These are phyloP conservation scores for Onychomys torridus DNA, from an alignment of 2,797 vertebrate species.

Conservation along the genomic window DNA sequence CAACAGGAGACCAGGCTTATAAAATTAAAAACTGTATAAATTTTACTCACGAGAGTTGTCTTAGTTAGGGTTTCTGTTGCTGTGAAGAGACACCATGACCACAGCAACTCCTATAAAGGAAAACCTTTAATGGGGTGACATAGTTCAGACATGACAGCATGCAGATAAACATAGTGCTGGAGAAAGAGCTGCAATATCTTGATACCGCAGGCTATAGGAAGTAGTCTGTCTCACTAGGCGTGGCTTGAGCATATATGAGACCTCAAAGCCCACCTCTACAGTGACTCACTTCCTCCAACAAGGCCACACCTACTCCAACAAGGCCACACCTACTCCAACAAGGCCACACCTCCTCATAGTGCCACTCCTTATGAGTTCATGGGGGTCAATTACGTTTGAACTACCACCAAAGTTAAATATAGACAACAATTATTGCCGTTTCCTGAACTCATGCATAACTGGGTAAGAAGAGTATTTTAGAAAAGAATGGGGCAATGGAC, in stretches of 20 bases:
- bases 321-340: background rate
- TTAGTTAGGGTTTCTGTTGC: background rate
- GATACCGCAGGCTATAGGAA: background rate
- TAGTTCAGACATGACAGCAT: background rate
- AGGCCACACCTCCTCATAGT: background rate
- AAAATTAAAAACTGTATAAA: background rate
- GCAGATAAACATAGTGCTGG: background rate
- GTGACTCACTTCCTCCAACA: too few species aligned
- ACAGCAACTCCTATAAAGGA: background rate
- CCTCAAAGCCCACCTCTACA: background rate
- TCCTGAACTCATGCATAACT: background rate
- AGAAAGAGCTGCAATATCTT: background rate
- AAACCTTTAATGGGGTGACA: background rate
- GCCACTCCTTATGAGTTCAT: background rate
- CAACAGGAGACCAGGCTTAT: background rate
- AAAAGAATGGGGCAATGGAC: background rate
- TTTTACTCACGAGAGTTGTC: background rate
- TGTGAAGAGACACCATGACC: background rate
- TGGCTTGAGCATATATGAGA: background rate
- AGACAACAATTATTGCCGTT: background rate
- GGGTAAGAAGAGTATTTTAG: background rate
- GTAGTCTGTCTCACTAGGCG: background rate
- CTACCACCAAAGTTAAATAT: background rate
- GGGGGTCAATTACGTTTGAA: background rate
- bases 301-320: background rate